Conservation (phyloP, 2,113 vertebrate species). For the Syrrhaptes paradoxus region DNA sequence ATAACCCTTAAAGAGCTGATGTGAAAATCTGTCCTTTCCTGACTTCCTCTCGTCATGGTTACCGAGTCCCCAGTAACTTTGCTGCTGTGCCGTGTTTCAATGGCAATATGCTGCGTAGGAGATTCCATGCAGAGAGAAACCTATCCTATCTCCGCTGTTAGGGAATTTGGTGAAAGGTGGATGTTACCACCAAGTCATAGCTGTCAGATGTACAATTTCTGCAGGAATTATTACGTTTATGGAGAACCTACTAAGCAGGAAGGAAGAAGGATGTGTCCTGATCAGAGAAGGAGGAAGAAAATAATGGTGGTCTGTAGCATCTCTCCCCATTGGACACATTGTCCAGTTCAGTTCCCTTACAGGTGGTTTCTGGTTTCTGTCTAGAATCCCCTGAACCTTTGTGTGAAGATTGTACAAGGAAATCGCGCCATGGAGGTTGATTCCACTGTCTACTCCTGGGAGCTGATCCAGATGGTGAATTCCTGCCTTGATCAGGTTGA, state of each 20-base stretch:
- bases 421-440: conserved; percentile 95
- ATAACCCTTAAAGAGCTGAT: background rate
- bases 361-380: conserved; percentile 11
- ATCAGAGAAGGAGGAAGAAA: background rate
- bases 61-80: accelerated
- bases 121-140: background rate
- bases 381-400: conserved; percentile 96
- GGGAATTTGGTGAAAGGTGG: background rate
- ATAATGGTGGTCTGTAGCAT: background rate
- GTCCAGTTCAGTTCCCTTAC: background rate
- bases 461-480: conserved; percentile 89
- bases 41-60: background rate
- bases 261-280: background rate
- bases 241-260: background rate
- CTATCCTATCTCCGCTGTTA: background rate
- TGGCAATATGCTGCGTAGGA: background rate
- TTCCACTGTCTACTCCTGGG: conserved; percentile 86
- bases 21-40: background rate
- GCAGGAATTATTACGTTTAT: background rate
- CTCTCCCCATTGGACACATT: background rate
- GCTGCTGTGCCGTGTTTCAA: background rate
- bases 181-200: background rate
- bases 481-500: conserved; percentile 92
- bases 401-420: conserved; percentile 98
- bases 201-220: background rate